phyloP scores from a whole-genome alignment of 23 tunicate species.

The Trididemnum miniatum region DNA sequence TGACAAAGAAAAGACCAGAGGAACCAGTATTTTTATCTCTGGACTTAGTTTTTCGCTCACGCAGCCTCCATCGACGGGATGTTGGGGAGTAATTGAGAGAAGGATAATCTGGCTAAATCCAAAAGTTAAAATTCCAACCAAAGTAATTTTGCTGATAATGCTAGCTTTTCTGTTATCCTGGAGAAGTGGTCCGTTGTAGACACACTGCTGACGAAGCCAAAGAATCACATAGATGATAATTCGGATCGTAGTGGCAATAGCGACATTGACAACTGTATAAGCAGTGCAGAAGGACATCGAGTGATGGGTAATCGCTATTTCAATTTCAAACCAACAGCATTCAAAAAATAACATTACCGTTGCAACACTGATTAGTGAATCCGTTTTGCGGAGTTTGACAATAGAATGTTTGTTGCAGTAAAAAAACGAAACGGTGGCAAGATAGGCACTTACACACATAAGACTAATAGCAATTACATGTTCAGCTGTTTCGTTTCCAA shows the following conservation, averaged over 20 bases:
- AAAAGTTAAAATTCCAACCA: conserved; percentile 45
- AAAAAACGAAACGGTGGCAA: not conserved
- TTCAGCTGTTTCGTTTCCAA: conserved; percentile 12
- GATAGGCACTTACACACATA: conserved; percentile 22
- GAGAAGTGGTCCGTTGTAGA: conserved; percentile 34
- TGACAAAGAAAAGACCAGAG: conserved; percentile 30
- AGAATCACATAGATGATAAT: conserved; percentile 42
- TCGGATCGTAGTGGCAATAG: conserved; percentile 24
- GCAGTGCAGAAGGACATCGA: conserved; percentile 36
- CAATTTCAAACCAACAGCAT: conserved; percentile 43
- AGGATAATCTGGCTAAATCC: conserved; percentile 7
- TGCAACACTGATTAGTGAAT: conserved; percentile 14
- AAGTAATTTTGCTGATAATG: conserved; percentile 13
- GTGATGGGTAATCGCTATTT: conserved; percentile 7
- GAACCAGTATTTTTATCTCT: conserved; percentile 3
- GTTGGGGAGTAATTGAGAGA: conserved; percentile 19
- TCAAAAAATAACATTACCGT: conserved; percentile 17
- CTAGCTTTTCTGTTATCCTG: conserved; percentile 8
- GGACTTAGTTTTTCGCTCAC: not conserved
- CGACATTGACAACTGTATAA: conserved; percentile 32
- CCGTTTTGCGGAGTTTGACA: not conserved
- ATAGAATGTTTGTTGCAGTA: conserved; percentile 10
- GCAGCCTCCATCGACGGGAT: conserved; percentile 10
- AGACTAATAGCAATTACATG: conserved; percentile 11
- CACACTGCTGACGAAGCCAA: conserved; percentile 48